Base-by-base conservation (phyloP, 2,113 vertebrate genomes). In the Thryonomys swinderianus region DNA sequence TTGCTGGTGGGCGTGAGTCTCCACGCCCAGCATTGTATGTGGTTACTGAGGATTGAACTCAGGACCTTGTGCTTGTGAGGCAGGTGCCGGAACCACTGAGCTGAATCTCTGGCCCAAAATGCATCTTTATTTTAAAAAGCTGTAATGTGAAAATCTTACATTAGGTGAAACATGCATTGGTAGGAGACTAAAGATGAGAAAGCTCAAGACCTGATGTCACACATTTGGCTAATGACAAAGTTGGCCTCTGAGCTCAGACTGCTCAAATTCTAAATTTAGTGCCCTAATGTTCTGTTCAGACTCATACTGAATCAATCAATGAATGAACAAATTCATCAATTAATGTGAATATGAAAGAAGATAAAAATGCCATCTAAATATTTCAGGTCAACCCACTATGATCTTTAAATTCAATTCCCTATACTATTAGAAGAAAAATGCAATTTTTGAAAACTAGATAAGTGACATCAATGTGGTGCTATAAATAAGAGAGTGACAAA, bases 341-440 rank as follows among this genome's bases (percentile, higher is more conserved):
- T 71, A 66, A 84, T 73, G 53, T 85, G 32, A 89, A 74, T 27
- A 62, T 59, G 25, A 87, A 17, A 0, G 20, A 83, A 93, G 64
- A 88, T 57, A 89, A 90, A 51, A 95, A 94, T 73, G 37, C 7
- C 30, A 74, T 21, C 40, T 53, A 87, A 91, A 66, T 66, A 73
- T 86, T 88, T 85, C 61, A 94, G 10, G 73, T 11, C 21, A 93
- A 30, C 82, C 25, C 40, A 66, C 27, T 67, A 3, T 66, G 13
- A 66, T 48, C 32, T 48, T 90, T 95, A 71, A 93, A 83, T 83
- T 84, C 34, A 90, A 66, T 11, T 79, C 7, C 16, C 20, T 91
- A 45, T 48, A 40, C 23, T 80, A 3, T 51, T 48, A n/a, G 83
- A 91, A 74, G 21, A 83, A 81, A 96, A 91, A 57, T 40, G 30